A percentile compares a stretch with the other conserved stretches of the same genome.
Evolutionary conservation across 1,140 invertebrate species (phyloP).

Genomic region (Trialeurodes vaporariorum): DNA sequence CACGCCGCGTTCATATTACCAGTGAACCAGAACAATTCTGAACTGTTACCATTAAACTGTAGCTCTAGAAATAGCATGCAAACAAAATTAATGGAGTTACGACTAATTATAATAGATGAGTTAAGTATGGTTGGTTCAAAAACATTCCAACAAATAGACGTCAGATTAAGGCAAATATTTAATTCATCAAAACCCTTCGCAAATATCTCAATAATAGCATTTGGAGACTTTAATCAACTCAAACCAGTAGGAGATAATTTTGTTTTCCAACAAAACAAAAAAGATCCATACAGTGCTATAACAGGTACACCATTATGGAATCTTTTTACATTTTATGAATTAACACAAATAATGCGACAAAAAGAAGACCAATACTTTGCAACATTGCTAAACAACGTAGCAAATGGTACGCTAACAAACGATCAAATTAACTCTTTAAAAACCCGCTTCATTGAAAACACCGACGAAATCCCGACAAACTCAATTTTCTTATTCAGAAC

Average conservation of each 20-base stretch:
- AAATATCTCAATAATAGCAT: conserved; percentile 11
- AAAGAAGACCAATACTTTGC: conserved; percentile 15
- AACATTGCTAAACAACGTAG: conserved; percentile 13
- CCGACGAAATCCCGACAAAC: not conserved
- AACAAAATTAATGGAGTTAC: conserved; percentile 21
- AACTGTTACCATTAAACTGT: not conserved
- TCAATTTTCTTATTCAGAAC: conserved; percentile 5
- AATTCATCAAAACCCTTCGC: conserved; percentile 9
- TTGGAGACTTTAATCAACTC: conserved; percentile 21
- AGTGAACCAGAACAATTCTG: conserved; percentile 3
- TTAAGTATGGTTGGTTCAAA: conserved; percentile 30
- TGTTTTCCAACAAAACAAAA: conserved; percentile 10
- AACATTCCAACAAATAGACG: conserved; percentile 25
- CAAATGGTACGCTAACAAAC: conserved; percentile 9
- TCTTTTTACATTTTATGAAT: conserved; percentile 12
- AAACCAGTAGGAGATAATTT: conserved; percentile 15
- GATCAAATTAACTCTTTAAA: not conserved
- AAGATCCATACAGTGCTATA: conserved; percentile 7
- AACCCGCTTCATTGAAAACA: too few species aligned
- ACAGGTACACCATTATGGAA: conserved; percentile 12
- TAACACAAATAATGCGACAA: conserved; percentile 20
- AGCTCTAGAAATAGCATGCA: conserved; percentile 12
- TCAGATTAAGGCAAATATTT: conserved; percentile 27
- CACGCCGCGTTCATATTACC: not conserved
- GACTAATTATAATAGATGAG: conserved; percentile 34